phyloP scores from a whole-genome alignment of 2,888 invertebrate genomes.

The Plagodis pulveraria region DNA sequence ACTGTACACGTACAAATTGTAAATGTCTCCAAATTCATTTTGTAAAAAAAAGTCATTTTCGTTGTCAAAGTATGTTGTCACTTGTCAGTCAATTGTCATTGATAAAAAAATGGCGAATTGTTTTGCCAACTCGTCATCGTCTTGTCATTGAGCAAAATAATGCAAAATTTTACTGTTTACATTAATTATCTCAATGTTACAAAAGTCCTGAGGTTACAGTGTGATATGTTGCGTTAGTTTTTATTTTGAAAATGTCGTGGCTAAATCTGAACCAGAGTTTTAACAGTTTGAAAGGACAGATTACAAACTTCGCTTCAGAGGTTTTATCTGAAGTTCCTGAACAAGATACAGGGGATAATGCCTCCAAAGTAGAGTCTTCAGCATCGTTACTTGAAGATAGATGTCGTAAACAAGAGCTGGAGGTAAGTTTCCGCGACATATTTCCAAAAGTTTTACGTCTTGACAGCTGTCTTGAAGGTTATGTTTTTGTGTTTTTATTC shows the following conservation, averaged over 20 bases:
- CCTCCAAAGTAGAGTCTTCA: slow-evolving; percentile 49
- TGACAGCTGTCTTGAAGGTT: slow-evolving; percentile 73
- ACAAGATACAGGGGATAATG: slow-evolving; percentile 66
- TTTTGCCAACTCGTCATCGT: slow-evolving; percentile 83
- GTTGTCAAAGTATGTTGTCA: not conserved
- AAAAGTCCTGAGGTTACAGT: slow-evolving; percentile 45
- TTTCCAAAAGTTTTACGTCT: slow-evolving; percentile 31
- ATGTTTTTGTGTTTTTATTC: slow-evolving; percentile 67
- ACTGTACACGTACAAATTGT: no score
- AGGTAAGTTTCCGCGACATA: slow-evolving; percentile 75
- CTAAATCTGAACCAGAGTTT: slow-evolving; percentile 87
- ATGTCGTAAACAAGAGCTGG: slow-evolving; percentile 85
- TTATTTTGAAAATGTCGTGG: slow-evolving; percentile 86
- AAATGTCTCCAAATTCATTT: no score
- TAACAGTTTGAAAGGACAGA: slow-evolving; percentile 92
- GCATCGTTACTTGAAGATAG: slow-evolving; percentile 82
- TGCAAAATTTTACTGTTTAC: slow-evolving; percentile 78
- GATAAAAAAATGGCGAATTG: slow-evolving; percentile 56
- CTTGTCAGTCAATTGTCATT: no score
- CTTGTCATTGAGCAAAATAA: slow-evolving; percentile 77
- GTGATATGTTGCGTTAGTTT: slow-evolving; percentile 64
- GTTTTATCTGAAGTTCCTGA: slow-evolving; percentile 91
- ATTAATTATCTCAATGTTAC: slow-evolving; percentile 50
- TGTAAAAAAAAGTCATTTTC: slow-evolving; percentile 1
- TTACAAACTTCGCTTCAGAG: slow-evolving; percentile 94